Evolutionary conservation across 2,797 vertebrate species (phyloP).

Genomic region (Characodon lateralis): DNA sequence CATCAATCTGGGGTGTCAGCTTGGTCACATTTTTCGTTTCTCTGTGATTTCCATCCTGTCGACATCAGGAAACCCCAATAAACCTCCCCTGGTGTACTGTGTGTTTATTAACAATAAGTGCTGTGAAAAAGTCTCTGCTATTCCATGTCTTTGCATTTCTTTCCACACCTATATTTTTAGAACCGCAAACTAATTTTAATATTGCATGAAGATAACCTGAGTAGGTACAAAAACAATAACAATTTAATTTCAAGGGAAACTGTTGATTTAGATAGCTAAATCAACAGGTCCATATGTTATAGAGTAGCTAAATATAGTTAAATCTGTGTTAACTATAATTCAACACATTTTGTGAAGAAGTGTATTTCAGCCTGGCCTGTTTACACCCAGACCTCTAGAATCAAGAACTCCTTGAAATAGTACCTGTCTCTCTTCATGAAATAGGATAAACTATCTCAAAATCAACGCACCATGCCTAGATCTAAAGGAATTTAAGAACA

Average conservation of each 20-base stretch:
- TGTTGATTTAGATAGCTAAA: background rate
- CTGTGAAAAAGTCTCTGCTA: background rate
- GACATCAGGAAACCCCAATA: slow-evolving; percentile 22
- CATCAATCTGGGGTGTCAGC: slow-evolving; percentile 37
- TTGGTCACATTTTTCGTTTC: slow-evolving; percentile 47
- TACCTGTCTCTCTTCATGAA: background rate
- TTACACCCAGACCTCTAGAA: too few relatives aligned
- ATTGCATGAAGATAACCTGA: background rate
- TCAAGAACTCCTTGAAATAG: background rate
- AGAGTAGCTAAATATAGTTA: background rate
- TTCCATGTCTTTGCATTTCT: too few relatives aligned
- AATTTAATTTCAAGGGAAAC: background rate
- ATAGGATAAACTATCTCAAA: background rate
- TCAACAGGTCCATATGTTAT: background rate
- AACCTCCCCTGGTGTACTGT: slow-evolving; percentile 14
- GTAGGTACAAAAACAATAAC: background rate
- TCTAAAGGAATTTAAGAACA: too few relatives aligned
- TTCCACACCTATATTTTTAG: too few relatives aligned
- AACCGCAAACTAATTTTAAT: background rate
- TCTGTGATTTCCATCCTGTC: slow-evolving; percentile 32
- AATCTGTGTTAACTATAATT: background rate
- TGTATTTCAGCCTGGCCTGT: background rate
- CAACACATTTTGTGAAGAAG: background rate
- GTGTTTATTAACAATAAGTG: slow-evolving; percentile 25
- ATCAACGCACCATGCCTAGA: too few relatives aligned